A percentile compares a stretch with the other conserved stretches of the same genome.
These are phyloP conservation scores for Centropyge bicolor DNA, from an alignment of 2,797 vertebrate genomes.

Conservation along the genomic window DNA sequence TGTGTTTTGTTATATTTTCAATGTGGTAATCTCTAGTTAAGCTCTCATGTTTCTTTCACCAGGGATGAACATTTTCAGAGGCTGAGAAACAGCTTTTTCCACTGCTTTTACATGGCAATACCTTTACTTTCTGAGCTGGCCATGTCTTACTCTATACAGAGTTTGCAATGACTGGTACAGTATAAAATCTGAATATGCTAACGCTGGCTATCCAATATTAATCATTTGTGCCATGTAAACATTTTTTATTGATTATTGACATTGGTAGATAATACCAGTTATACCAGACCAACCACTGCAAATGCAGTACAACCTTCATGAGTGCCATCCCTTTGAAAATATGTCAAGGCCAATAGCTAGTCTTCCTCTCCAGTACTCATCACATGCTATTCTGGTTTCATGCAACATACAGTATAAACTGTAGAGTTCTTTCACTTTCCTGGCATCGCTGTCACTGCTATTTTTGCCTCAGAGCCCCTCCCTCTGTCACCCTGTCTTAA, in stretches of 20 bases:
- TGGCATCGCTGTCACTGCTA: constrained; percentile 40
- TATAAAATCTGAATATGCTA: too few relatives aligned
- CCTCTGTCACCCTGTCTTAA: neutral
- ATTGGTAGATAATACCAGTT: neutral
- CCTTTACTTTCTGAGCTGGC: neutral
- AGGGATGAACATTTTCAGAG: too few relatives aligned
- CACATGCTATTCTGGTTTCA: neutral
- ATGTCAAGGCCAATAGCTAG: neutral
- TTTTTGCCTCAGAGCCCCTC: constrained; percentile 33
- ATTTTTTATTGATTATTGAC: neutral
- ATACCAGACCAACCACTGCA: too few relatives aligned
- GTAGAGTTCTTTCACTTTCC: constrained; percentile 48
- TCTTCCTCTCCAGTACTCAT: neutral
- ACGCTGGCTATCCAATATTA: neutral
- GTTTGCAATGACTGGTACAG: neutral
- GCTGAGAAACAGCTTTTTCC: too few relatives aligned
- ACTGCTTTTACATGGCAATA: too few relatives aligned
- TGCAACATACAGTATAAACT: neutral
- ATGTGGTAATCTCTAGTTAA: neutral
- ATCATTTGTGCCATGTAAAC: neutral
- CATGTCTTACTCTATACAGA: neutral
- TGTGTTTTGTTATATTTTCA: neutral
- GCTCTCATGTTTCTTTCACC: too few relatives aligned
- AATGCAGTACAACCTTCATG: neutral
- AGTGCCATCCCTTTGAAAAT: neutral